Evolutionary conservation across 1,140 invertebrate species (phyloP).

Genomic region (Ceratina australensis): DNA sequence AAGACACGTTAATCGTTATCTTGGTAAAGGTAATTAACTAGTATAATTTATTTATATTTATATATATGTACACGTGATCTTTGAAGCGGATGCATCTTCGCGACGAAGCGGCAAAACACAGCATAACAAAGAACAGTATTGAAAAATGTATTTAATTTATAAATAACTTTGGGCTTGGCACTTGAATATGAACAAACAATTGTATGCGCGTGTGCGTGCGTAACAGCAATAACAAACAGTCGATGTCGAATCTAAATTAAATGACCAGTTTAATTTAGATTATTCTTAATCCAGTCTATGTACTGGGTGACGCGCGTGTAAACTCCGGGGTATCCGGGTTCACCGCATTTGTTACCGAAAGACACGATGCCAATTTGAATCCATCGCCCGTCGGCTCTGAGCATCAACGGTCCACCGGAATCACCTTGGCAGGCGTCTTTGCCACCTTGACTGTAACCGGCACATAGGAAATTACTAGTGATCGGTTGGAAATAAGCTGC

Average conservation of each 20-base stretch:
- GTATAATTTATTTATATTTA: too few species aligned
- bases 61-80: too few species aligned
- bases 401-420: slow-evolving; percentile 91
- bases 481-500: slow-evolving; percentile 95
- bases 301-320: slow-evolving; percentile 86
- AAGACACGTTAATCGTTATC: too few species aligned
- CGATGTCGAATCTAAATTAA: background rate
- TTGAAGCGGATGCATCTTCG: too few species aligned
- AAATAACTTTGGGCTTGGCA: too few species aligned
- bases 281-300: slow-evolving; percentile 82
- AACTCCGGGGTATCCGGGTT: slow-evolving; percentile 91
- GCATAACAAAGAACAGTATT: too few species aligned
- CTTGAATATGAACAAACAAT: too few species aligned
- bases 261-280: slow-evolving; percentile 71
- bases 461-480: slow-evolving; percentile 93
- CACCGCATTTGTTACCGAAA: slow-evolving; percentile 94
- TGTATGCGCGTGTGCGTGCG: background rate
- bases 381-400: slow-evolving; percentile 87
- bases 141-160: too few species aligned
- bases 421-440: slow-evolving; percentile 93
- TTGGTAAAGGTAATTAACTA: too few species aligned
- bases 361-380: slow-evolving; percentile 94
- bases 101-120: too few species aligned
- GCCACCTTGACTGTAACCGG: slow-evolving; percentile 93
- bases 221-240: background rate